phyloP scores from a whole-genome alignment of 2,797 vertebrate genomes.

The Ceryle rudis region DNA sequence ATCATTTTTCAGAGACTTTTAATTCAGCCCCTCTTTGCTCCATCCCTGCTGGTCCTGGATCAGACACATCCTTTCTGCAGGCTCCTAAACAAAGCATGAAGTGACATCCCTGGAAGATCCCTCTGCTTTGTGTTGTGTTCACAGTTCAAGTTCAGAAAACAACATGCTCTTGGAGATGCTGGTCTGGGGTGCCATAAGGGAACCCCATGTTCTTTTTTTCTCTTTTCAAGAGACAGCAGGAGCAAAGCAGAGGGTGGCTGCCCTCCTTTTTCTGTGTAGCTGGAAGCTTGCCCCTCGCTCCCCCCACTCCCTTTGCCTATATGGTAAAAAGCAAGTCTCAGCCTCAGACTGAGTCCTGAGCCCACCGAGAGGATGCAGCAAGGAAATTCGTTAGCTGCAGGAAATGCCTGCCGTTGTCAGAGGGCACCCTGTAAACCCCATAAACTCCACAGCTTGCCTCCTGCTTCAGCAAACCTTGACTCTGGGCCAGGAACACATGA shows the following conservation, averaged over 20 bases:
- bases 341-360: neutral
- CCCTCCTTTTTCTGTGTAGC: neutral
- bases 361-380: neutral
- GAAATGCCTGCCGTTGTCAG: constrained; percentile 2
- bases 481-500: neutral
- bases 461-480: neutral
- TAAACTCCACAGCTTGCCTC: neutral
- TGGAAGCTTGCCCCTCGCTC: neutral
- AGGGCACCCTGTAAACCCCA: neutral
- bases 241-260: neutral
- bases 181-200: neutral
- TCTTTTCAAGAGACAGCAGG: neutral
- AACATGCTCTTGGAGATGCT: neutral
- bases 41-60: neutral
- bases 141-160: neutral
- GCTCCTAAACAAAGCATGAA: neutral
- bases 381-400: neutral
- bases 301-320: neutral
- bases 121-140: neutral
- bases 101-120: neutral
- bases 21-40: neutral
- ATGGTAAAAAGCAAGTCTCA: neutral
- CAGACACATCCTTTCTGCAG: neutral
- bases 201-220: neutral
- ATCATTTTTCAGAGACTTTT: neutral